Conservation (phyloP, 2,888 invertebrate species). For the Tetropium fuscum region DNA sequence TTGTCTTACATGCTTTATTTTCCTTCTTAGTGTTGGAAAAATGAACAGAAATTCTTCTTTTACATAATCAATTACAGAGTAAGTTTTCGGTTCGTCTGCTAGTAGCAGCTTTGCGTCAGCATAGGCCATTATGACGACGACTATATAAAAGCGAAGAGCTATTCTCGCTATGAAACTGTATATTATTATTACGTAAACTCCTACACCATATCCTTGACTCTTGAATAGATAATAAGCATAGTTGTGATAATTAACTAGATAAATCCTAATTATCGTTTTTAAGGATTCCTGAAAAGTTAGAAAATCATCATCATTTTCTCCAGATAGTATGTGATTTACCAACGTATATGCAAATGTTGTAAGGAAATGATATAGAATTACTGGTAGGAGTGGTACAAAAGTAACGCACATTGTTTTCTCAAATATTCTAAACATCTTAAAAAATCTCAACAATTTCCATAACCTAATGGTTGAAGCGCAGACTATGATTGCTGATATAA, state of each 20-base stretch:
- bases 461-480: conserved; percentile 42
- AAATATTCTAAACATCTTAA: conserved; percentile 40
- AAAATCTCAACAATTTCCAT: conserved; percentile 47
- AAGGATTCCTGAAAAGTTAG: neutral
- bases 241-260: neutral
- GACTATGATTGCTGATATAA: conserved; percentile 39
- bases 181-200: conserved; percentile 12
- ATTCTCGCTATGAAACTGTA: conserved; percentile 24
- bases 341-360: neutral
- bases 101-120: neutral
- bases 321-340: neutral
- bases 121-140: conserved; percentile 23
- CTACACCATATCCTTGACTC: neutral
- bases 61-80: conserved; percentile 31
- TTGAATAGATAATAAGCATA: neutral
- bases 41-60: conserved; percentile 24
- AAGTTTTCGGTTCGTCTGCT: neutral
- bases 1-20: neutral
- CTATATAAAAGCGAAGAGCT: conserved; percentile 12
- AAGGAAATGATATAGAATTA: conserved; percentile 24
- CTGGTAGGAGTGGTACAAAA: conserved; percentile 23
- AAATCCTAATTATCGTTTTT: neutral
- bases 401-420: conserved; percentile 43
- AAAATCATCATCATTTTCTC: neutral
- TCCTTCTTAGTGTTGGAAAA: neutral